Conservation (phyloP, 2,113 vertebrate genomes). For the Sitta europaea region DNA sequence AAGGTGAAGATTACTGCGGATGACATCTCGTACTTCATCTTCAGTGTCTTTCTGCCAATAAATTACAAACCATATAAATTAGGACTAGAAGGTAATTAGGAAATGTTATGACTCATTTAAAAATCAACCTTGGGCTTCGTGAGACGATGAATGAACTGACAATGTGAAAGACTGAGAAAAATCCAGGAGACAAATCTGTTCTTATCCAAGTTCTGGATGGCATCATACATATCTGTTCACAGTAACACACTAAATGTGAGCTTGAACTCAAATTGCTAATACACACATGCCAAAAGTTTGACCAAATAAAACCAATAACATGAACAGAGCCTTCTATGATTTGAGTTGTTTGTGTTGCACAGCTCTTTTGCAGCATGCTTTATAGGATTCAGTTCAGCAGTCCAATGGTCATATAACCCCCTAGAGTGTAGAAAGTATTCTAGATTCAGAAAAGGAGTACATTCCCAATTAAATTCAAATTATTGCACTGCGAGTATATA, state of each 20-base stretch:
- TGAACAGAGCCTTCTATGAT: neutral
- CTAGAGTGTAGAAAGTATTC: neutral
- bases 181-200: neutral
- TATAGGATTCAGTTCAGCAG: neutral
- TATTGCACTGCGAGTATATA: neutral
- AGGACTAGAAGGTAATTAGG: neutral
- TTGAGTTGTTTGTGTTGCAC: neutral
- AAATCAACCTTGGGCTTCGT: neutral
- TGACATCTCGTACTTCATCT: constrained; percentile 89
- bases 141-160: neutral
- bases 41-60: constrained; percentile 93
- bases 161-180: neutral
- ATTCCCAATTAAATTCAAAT: neutral
- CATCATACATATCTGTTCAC: neutral
- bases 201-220: neutral
- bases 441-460: neutral
- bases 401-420: neutral
- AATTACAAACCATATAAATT: neutral
- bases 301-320: neutral
- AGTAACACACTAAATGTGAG: neutral
- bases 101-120: neutral
- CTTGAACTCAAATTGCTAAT: neutral
- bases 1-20: constrained; percentile 90
- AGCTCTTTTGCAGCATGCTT: neutral
- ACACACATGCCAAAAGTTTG: neutral